Percentiles rank a stretch among this genome's conserved stretches.
These are phyloP conservation scores for Megamerina dolium DNA, from an alignment of 2,888 invertebrate species.

Conservation along the genomic window DNA sequence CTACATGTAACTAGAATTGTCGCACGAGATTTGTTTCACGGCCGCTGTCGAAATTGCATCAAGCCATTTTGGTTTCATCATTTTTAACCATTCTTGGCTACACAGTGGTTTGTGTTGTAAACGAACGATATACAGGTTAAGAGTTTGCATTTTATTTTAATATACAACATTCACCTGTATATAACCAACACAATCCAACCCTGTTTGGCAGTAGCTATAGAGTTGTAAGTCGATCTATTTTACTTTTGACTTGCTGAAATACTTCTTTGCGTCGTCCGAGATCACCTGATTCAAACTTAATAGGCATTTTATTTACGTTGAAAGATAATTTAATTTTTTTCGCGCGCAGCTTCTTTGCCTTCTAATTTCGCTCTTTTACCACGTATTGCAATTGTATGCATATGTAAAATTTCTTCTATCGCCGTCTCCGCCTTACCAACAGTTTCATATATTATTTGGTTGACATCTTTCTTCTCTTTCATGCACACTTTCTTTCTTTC, in stretches of 20 bases:
- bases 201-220: conserved; percentile 10
- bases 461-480: conserved; percentile 3
- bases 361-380: background rate
- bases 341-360: background rate
- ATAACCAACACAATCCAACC: conserved; percentile 3
- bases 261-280: conserved; percentile 2
- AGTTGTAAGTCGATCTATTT: conserved; percentile 5
- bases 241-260: conserved; percentile 2
- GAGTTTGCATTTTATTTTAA: background rate
- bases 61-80: conserved; percentile 3
- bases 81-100: conserved; percentile 6
- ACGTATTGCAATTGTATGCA: background rate
- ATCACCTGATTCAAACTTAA: conserved; percentile 10
- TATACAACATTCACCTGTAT: conserved; percentile 4
- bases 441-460: too few relatives aligned
- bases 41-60: background rate
- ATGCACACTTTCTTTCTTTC: conserved; percentile 7
- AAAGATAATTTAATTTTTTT: conserved; percentile 4
- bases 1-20: conserved; percentile 5
- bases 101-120: conserved; percentile 15
- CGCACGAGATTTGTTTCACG: conserved; percentile 2
- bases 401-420: too few relatives aligned
- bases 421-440: too few relatives aligned
- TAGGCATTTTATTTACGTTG: conserved; percentile 2
- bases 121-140: conserved; percentile 15